phyloP scores from a whole-genome alignment of 2,113 vertebrate genomes.

The Ptilonorhynchus violaceus region DNA sequence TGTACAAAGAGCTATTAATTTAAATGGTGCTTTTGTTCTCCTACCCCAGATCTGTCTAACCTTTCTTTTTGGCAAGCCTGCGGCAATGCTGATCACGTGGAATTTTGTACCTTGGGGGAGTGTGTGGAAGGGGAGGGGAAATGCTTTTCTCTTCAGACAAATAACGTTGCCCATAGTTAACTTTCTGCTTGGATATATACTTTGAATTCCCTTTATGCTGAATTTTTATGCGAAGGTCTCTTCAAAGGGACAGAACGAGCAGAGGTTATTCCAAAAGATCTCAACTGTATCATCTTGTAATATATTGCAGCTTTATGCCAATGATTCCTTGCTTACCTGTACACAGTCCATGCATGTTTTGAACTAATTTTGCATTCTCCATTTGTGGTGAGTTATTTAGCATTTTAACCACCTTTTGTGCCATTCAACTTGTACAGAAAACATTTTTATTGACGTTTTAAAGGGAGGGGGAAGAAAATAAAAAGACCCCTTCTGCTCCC shows the following conservation, averaged over 20 bases:
- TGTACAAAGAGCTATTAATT: slow-evolving; percentile 62
- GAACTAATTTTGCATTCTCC: slow-evolving; percentile 73
- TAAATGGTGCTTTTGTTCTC: slow-evolving; percentile 57
- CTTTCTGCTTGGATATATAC: slow-evolving; percentile 27
- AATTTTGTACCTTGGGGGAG: slow-evolving; percentile 43
- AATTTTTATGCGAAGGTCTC: slow-evolving; percentile 35
- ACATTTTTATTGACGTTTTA: slow-evolving; percentile 78
- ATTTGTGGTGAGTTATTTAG: slow-evolving; percentile 70
- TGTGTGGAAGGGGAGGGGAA: background rate
- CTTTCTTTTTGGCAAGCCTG: slow-evolving; percentile 51
- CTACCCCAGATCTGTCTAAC: slow-evolving; percentile 23
- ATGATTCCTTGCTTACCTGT: slow-evolving; percentile 75
- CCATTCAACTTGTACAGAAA: slow-evolving; percentile 83
- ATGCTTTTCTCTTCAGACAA: slow-evolving; percentile 52
- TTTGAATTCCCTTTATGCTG: slow-evolving; percentile 15
- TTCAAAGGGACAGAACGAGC: slow-evolving; percentile 58
- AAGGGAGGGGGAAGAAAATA: slow-evolving; percentile 62
- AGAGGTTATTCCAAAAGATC: slow-evolving; percentile 67
- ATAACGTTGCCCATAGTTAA: slow-evolving; percentile 13
- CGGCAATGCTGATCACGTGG: background rate
- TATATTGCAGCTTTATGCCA: slow-evolving; percentile 82
- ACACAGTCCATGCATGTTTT: slow-evolving; percentile 76
- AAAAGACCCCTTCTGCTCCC: slow-evolving; percentile 66
- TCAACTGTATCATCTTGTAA: slow-evolving; percentile 74
- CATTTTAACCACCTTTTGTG: slow-evolving; percentile 72